Conservation (phyloP, 2,888 invertebrate species). For the Ophion costatus region DNA sequence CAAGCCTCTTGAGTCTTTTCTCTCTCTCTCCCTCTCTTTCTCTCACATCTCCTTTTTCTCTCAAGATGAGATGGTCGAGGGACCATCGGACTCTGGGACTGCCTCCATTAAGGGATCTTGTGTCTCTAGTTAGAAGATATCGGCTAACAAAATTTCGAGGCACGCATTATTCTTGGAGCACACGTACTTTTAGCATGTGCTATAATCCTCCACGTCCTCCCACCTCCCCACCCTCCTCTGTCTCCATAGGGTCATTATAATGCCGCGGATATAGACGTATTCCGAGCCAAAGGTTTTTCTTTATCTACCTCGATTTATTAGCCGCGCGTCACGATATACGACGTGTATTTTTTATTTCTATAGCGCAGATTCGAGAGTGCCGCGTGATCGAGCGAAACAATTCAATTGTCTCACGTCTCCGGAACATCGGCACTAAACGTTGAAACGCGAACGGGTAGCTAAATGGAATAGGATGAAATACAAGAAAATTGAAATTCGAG, state of each 20-base stretch:
- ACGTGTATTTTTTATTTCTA: background rate
- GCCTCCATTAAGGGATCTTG: conserved; percentile 60
- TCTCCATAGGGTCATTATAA: background rate
- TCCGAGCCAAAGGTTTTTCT: background rate
- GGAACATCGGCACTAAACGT: no score
- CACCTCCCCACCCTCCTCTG: background rate
- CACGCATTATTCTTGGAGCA: conserved; percentile 48
- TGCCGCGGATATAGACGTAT: conserved; percentile 7
- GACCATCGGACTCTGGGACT: conserved; percentile 49
- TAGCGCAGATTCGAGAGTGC: background rate
- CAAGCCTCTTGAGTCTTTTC: conserved; percentile 44
- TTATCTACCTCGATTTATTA: conserved; percentile 35
- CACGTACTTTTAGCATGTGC: conserved; percentile 6
- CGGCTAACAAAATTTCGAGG: conserved; percentile 62
- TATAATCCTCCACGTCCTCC: background rate
- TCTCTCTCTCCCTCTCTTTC: conserved; percentile 18
- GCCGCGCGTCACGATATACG: background rate
- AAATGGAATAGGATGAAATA: no score
- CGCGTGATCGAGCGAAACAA: no score
- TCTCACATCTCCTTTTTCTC: no score
- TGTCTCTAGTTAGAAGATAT: conserved; percentile 58
- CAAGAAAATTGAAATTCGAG: no score
- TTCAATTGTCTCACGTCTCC: no score
- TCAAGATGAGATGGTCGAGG: conserved; percentile 57
- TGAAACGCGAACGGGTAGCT: no score